Percentiles rank a stretch among this genome's conserved stretches.
phyloP scores from a whole-genome alignment of 2,888 invertebrate genomes.

The Craniophora ligustri region DNA sequence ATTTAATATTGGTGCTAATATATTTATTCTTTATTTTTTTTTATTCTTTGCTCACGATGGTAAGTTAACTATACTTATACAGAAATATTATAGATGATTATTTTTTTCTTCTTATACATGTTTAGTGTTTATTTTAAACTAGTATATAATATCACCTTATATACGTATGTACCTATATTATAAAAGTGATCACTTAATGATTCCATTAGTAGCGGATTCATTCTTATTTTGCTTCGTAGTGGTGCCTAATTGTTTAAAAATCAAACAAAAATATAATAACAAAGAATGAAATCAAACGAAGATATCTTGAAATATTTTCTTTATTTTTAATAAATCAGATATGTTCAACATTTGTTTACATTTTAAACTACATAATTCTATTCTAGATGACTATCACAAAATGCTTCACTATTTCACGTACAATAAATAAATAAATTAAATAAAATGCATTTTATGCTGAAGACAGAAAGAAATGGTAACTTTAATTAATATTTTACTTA shows the following conservation, averaged over 20 bases:
- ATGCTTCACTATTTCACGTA: constrained; percentile 57
- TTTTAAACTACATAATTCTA: constrained; percentile 45
- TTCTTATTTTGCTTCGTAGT: constrained; percentile 1
- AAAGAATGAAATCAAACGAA: constrained; percentile 13
- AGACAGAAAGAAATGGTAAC: constrained; percentile 31
- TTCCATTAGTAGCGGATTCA: constrained; percentile 18
- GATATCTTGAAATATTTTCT: constrained; percentile 30
- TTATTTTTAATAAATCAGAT: constrained; percentile 56
- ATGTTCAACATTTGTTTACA: constrained; percentile 56
- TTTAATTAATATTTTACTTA: constrained; percentile 21
- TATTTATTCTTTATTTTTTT: too few species aligned
- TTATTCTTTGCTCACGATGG: too few species aligned
- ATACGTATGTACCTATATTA: too few species aligned
- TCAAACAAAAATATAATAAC: constrained; percentile 3
- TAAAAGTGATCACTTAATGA: background rate
- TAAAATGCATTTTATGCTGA: constrained; percentile 68
- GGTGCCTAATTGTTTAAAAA: constrained; percentile 46
- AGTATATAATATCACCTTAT: too few species aligned
- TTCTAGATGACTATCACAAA: constrained; percentile 66
- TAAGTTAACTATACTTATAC: too few species aligned
- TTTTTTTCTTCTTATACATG: too few species aligned
- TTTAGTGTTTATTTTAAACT: too few species aligned
- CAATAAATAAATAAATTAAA: constrained; percentile 45
- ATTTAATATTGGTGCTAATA: too few species aligned
- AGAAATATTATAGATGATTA: too few species aligned